Conservation (phyloP, 2,113 vertebrate genomes). For the Trematocara stigmaticum region DNA sequence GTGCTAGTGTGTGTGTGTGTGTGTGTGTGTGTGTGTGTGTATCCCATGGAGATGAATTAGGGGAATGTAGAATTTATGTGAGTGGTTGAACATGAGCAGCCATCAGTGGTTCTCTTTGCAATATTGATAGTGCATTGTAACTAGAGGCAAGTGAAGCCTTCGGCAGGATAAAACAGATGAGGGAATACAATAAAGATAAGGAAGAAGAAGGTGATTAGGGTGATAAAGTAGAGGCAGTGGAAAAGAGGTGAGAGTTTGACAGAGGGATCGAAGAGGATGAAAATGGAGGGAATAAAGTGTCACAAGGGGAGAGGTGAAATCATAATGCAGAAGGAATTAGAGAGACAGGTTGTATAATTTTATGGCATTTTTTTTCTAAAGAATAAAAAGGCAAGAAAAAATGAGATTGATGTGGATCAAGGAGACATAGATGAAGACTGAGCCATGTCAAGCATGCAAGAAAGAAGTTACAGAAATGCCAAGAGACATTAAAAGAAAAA, state of each 20-base stretch:
- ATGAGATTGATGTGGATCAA: background rate
- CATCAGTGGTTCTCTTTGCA: slow-evolving; percentile 40
- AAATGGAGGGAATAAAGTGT: slow-evolving; percentile 15
- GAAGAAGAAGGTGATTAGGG: slow-evolving; percentile 9
- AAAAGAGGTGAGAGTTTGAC: slow-evolving; percentile 9
- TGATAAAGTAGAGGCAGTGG: background rate
- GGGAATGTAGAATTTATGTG: slow-evolving; percentile 47
- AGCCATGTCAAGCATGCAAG: background rate
- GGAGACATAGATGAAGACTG: background rate
- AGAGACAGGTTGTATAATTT: slow-evolving; percentile 36
- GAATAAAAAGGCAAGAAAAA: slow-evolving; percentile 8
- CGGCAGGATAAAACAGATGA: slow-evolving; percentile 8
- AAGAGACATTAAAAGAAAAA: background rate
- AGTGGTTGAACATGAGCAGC: slow-evolving; percentile 44
- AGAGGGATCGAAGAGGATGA: slow-evolving; percentile 26
- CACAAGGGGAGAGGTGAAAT: slow-evolving; percentile 5
- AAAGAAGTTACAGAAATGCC: background rate
- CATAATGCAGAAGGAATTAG: slow-evolving; percentile 33
- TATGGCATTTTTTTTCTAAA: background rate
- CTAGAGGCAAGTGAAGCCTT: slow-evolving; percentile 25
- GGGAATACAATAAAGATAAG: slow-evolving; percentile 18
- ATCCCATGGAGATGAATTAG: slow-evolving; percentile 28
- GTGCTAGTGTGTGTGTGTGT: background rate
- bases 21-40: background rate
- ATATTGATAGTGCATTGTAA: slow-evolving; percentile 57